Evolutionary conservation across 2,888 invertebrate genomes (phyloP).

Genomic region (Drosophila merina): DNA sequence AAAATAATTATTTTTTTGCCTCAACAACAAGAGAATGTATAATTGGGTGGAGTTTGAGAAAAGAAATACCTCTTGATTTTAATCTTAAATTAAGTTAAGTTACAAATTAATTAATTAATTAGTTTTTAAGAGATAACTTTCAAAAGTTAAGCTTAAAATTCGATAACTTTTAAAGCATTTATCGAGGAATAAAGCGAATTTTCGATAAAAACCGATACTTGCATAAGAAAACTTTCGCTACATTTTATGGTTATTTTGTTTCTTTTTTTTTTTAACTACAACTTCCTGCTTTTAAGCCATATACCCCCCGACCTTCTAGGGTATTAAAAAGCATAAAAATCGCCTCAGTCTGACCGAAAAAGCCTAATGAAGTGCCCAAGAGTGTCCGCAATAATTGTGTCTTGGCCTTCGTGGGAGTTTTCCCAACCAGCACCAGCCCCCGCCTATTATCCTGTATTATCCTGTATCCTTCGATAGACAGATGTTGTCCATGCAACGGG

Average conservation of each 20-base stretch:
- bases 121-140: no score
- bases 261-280: not conserved
- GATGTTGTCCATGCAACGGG: slow-evolving; percentile 51
- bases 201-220: no score
- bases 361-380: slow-evolving; percentile 44
- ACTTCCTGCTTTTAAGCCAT: not conserved
- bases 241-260: not conserved
- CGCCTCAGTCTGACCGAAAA: not conserved
- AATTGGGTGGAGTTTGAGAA: not conserved
- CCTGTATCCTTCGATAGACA: slow-evolving; percentile 31
- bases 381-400: slow-evolving; percentile 33
- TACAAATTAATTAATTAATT: not conserved
- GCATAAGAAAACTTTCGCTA: no score
- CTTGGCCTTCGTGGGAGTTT: slow-evolving; percentile 14
- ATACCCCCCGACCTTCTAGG: not conserved
- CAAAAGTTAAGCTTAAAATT: no score
- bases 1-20: slow-evolving; percentile 70
- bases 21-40: slow-evolving; percentile 23
- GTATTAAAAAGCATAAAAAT: slow-evolving; percentile 22
- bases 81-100: not conserved
- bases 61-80: not conserved
- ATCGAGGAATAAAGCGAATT: no score
- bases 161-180: no score
- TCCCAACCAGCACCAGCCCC: not conserved
- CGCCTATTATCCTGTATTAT: not conserved